Percentiles rank a stretch among this genome's conserved stretches.
Conservation (phyloP, 2,888 invertebrate species). For the Trimorus sp. region DNA sequence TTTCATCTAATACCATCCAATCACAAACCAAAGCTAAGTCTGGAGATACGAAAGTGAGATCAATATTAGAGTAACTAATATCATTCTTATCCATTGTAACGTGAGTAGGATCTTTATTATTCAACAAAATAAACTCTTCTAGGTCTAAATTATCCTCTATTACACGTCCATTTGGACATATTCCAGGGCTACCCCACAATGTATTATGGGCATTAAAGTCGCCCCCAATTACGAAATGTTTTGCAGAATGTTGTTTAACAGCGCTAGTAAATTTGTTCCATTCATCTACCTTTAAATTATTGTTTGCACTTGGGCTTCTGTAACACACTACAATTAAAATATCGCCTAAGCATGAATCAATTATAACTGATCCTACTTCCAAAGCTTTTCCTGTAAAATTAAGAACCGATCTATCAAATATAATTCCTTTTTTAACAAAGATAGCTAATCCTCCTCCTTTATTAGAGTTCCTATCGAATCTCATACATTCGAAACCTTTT, state of each 20-base stretch:
- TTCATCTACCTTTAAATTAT: neutral
- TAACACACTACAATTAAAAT: conserved; percentile 31
- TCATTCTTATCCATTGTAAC: conserved; percentile 5
- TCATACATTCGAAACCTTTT: conserved; percentile 9
- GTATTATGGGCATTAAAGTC: conserved; percentile 40
- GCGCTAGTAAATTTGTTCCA: conserved; percentile 19
- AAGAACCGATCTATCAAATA: neutral
- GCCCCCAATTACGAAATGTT: conserved; percentile 1
- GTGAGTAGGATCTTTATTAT: conserved; percentile 12
- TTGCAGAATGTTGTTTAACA: neutral
- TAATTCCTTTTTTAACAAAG: neutral
- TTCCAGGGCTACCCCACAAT: neutral
- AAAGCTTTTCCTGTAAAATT: conserved; percentile 2
- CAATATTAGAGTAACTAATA: conserved; percentile 19
- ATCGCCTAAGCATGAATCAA: conserved; percentile 13
- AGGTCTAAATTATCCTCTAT: conserved; percentile 14
- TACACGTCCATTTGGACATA: conserved; percentile 14
- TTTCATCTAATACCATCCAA: no score
- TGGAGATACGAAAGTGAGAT: conserved; percentile 1
- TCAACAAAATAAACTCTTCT: conserved; percentile 22
- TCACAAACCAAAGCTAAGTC: neutral
- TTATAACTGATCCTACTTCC: conserved; percentile 13
- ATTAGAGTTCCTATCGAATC: conserved; percentile 27
- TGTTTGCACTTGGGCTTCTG: conserved; percentile 13
- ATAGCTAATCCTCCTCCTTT: conserved; percentile 32